These are phyloP conservation scores for Emydura subglobosa DNA, from an alignment of 2,113 vertebrate genomes.

Conservation along the genomic window DNA sequence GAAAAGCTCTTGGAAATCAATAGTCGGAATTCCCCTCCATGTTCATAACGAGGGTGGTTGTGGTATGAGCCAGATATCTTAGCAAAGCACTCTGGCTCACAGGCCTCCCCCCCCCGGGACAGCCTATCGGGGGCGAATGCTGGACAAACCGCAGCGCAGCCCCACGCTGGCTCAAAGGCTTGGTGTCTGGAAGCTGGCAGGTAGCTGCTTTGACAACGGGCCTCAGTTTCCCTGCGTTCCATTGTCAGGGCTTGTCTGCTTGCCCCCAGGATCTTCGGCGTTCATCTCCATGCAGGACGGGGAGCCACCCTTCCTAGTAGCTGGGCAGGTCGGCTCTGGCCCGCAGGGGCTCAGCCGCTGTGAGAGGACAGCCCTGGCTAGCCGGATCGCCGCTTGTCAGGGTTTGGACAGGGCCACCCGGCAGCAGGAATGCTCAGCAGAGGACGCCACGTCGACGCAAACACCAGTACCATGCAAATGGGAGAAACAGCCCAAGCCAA, in stretches of 20 bases:
- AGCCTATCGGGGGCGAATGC: neutral
- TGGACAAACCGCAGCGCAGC: too few relatives aligned
- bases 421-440: neutral
- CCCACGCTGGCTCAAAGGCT: neutral
- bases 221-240: neutral
- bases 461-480: too few relatives aligned
- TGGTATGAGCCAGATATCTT: neutral
- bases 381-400: too few relatives aligned
- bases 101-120: too few relatives aligned
- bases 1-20: neutral
- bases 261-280: too few relatives aligned
- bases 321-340: neutral
- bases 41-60: neutral
- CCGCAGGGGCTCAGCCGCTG: too few relatives aligned
- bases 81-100: neutral
- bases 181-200: neutral
- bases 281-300: too few relatives aligned
- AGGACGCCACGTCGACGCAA: too few relatives aligned
- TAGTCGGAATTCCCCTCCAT: neutral
- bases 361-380: too few relatives aligned
- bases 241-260: neutral
- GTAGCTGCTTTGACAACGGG: neutral
- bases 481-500: neutral
- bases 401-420: too few relatives aligned
- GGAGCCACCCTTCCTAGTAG: neutral